Percentiles rank a stretch among this genome's conserved stretches.
Conservation (phyloP, 2,888 invertebrate genomes). For the Agrochola litura region DNA sequence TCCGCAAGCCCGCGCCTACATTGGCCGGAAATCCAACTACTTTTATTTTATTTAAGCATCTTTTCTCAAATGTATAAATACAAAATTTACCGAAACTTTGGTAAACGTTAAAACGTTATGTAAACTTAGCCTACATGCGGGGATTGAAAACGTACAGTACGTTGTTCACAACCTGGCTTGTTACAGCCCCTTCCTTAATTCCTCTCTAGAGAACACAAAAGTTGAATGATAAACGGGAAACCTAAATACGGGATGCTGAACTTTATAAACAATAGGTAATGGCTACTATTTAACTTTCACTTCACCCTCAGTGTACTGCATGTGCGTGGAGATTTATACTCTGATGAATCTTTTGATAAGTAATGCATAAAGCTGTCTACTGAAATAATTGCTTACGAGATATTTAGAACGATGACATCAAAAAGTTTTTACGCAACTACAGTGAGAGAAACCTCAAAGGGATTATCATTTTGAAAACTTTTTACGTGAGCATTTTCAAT, state of each 20-base stretch:
- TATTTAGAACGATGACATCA: too few relatives aligned
- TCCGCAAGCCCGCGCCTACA: too few relatives aligned
- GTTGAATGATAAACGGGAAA: conserved; percentile 36
- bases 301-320: neutral
- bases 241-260: conserved; percentile 23
- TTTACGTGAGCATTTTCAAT: too few relatives aligned
- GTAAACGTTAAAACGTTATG: neutral
- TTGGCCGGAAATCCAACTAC: neutral
- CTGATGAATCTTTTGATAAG: too few relatives aligned
- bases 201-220: neutral
- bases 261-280: conserved; percentile 34
- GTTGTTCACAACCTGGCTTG: neutral
- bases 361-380: too few relatives aligned
- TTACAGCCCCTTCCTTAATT: neutral
- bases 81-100: neutral
- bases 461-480: too few relatives aligned
- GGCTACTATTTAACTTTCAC: conserved; percentile 14
- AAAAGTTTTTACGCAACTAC: too few relatives aligned
- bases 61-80: conserved; percentile 2
- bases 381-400: too few relatives aligned
- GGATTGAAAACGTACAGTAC: neutral
- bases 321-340: too few relatives aligned
- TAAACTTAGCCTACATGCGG: too few relatives aligned
- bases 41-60: neutral
- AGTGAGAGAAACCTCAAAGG: too few relatives aligned